These are phyloP conservation scores for Priocnemis perturbator DNA, from an alignment of 2,888 invertebrate species.

Conservation along the genomic window DNA sequence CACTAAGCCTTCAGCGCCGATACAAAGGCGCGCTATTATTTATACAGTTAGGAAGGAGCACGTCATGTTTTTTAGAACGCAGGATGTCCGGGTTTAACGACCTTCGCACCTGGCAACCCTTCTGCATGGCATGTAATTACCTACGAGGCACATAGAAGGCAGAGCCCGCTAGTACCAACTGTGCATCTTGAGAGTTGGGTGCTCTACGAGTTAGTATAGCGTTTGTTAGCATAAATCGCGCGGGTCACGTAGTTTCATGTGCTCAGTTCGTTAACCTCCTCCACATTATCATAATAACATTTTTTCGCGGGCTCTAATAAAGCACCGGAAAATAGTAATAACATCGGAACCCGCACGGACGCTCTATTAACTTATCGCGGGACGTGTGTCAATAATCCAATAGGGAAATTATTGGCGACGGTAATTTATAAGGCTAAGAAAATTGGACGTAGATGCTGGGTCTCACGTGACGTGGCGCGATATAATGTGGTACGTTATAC, in stretches of 20 bases:
- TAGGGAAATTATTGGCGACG: no score
- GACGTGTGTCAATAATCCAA: no score
- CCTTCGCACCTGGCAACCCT: constrained; percentile 60
- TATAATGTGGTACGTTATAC: no score
- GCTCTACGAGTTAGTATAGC: constrained; percentile 29
- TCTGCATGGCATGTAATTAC: constrained; percentile 52
- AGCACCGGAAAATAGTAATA: not conserved
- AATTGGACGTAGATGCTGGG: no score
- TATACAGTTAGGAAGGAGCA: constrained; percentile 49
- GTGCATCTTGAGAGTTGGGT: constrained; percentile 39
- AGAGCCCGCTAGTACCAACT: constrained; percentile 29
- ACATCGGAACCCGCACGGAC: no score
- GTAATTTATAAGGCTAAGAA: no score
- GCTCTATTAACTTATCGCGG: no score
- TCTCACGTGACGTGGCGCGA: no score
- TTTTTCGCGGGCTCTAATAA: not conserved
- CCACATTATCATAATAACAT: no score
- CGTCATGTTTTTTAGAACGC: constrained; percentile 43
- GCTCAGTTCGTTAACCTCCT: no score
- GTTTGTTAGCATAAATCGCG: constrained; percentile 7
- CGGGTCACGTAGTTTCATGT: no score
- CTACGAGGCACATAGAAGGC: constrained; percentile 38
- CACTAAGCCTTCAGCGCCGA: not conserved
- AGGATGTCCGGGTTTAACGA: constrained; percentile 61
- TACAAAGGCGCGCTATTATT: constrained; percentile 40